Percentiles rank a stretch among this genome's conserved stretches.
phyloP scores from a whole-genome alignment of 2,113 vertebrate species.

The Crotalus viridis region DNA sequence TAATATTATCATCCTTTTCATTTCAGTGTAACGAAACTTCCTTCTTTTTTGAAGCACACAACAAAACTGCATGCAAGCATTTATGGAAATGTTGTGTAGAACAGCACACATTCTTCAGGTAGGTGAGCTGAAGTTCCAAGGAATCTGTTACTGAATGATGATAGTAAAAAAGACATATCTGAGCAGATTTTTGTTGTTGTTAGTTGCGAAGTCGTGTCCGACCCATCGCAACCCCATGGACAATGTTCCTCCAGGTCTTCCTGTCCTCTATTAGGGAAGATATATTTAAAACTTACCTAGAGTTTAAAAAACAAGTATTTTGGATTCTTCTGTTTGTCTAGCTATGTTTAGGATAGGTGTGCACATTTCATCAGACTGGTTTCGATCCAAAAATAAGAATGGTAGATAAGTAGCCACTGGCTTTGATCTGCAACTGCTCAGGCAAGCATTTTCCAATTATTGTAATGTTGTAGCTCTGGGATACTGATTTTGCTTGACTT shows the following conservation, averaged over 20 bases:
- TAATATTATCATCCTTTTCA: constrained; percentile 11
- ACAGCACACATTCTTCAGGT: constrained; percentile 90
- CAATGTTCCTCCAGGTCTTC: too few relatives aligned
- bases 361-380: not conserved
- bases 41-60: constrained; percentile 85
- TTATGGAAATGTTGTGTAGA: constrained; percentile 92
- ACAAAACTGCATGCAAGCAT: constrained; percentile 82
- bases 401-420: not conserved
- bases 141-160: not conserved
- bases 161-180: not conserved
- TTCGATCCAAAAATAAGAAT: not conserved
- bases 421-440: not conserved
- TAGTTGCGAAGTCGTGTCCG: too few relatives aligned
- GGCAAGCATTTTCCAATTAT: not conserved
- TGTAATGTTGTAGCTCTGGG: not conserved
- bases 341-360: not conserved
- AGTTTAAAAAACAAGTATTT: not conserved
- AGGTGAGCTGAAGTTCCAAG: constrained; percentile 14
- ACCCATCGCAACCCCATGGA: too few relatives aligned
- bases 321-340: not conserved
- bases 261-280: not conserved
- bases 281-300: not conserved
- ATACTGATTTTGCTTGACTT: not conserved
- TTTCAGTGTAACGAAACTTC: constrained; percentile 87
- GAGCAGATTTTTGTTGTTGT: too few relatives aligned